These are phyloP conservation scores for Apogon hyalosoma DNA, from an alignment of 2,797 vertebrate genomes.

Conservation along the genomic window DNA sequence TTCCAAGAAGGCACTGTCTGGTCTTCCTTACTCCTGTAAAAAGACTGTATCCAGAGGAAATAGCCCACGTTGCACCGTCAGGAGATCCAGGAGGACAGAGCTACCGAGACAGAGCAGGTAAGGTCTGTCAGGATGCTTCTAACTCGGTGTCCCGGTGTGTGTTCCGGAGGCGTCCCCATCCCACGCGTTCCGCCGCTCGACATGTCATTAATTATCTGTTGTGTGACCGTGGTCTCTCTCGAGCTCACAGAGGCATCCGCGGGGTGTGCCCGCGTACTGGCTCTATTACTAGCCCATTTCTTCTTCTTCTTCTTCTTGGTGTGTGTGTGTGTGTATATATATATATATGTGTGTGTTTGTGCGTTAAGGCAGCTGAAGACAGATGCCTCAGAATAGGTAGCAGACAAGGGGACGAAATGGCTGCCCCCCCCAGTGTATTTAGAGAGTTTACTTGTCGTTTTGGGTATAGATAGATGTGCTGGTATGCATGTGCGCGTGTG, in stretches of 20 bases:
- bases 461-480: constrained; percentile 35
- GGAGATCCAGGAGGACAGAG: constrained; percentile 31
- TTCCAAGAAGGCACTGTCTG: constrained; percentile 20
- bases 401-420: constrained; percentile 54
- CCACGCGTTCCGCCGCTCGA: constrained; percentile 64
- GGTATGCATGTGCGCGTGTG: background rate
- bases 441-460: constrained; percentile 54
- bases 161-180: constrained; percentile 64
- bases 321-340: no score
- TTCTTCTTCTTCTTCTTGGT: constrained; percentile 22
- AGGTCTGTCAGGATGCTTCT: constrained; percentile 70
- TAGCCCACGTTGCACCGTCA: constrained; percentile 1
- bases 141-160: constrained; percentile 61
- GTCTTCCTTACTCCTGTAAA: constrained; percentile 30
- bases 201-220: constrained; percentile 84
- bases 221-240: constrained; percentile 76
- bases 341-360: constrained; percentile 28
- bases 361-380: constrained; percentile 60
- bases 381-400: constrained; percentile 76
- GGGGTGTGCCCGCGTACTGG: constrained; percentile 69
- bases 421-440: constrained; percentile 16
- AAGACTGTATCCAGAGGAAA: constrained; percentile 34
- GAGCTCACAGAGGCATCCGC: constrained; percentile 63
- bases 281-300: constrained; percentile 59
- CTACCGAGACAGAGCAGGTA: constrained; percentile 82